Base-by-base conservation (phyloP, 2,888 invertebrate species). In the Tachina grossa region DNA sequence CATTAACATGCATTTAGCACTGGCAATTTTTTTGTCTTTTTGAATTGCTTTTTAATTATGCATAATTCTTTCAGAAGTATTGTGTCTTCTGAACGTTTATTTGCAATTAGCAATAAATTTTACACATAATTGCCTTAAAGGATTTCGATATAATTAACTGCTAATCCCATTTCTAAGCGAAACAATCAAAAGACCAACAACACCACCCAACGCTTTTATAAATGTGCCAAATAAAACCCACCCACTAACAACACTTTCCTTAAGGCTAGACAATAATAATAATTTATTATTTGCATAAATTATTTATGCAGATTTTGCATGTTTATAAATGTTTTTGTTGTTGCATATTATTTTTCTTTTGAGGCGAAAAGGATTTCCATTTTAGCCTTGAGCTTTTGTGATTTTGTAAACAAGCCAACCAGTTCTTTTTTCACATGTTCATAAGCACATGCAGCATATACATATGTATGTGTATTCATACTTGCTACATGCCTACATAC, bases 71-170 rank as follows among this genome's bases (percentile, higher is more conserved):
- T 9, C 14, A 41, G 14, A 49, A 8, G 1, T 69, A 2, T 49
- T 47, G 1, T 47, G 19, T 22, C 0, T 41, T 13, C 8, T 13
- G 13, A 11, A 22, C 77, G 81, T 86, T 76, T 74, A 83, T 78
- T 82, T 68, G 65, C 72, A 84, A 82, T 82, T 80, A 83, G 83
- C 83, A 78, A 86, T 78, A 84, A 86, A 84, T 83, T 75, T 71
- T 65, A 10, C 84, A 72, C 16, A 69, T 43, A 61, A 43, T 61
- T 69, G 79, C 47, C 59, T 55, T 55, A 55, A 69, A 51, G 6
- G 63, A 53, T 39, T 51, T 69, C 9, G 31, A 11, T 31, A 72
- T 83, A 78, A 83, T 83, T 77, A 59, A 59, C 45, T 78, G 72
- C 51, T 77, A 61, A 78, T 77, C 66, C 66, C 49, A 61, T 55